Percentiles rank a stretch among this genome's conserved stretches.
These are phyloP conservation scores for Eutrigla gurnardus DNA, from an alignment of 2,797 vertebrate genomes.

Conservation along the genomic window DNA sequence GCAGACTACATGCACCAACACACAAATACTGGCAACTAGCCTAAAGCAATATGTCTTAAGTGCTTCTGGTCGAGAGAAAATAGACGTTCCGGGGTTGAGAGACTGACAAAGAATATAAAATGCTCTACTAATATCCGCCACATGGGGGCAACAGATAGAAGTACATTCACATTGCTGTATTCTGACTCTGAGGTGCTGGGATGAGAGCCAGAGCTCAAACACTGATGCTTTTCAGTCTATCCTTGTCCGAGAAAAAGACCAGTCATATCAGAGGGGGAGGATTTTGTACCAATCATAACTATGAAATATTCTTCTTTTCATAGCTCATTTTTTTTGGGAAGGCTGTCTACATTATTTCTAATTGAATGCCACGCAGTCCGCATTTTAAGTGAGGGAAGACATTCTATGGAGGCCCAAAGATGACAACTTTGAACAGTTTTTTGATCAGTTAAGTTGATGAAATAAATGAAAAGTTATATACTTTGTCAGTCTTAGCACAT, in stretches of 20 bases:
- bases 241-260: constrained; percentile 38
- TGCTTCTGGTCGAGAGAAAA: constrained; percentile 36
- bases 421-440: not conserved
- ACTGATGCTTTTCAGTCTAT: constrained; percentile 67
- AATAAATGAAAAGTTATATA: not conserved
- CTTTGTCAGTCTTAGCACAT: not conserved
- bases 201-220: constrained; percentile 59
- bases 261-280: constrained; percentile 45
- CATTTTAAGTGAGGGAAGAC: constrained; percentile 3
- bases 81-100: constrained; percentile 21
- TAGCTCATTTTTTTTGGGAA: constrained; percentile 14
- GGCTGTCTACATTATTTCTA: constrained; percentile 17
- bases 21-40: constrained; percentile 47
- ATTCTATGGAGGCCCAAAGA: not conserved
- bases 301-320: constrained; percentile 13
- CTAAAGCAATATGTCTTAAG: constrained; percentile 41
- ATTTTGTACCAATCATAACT: constrained; percentile 36
- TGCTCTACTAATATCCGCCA: constrained; percentile 59
- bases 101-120: constrained; percentile 25
- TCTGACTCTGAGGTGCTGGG: constrained; percentile 36
- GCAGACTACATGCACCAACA: constrained; percentile 20
- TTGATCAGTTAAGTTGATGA: not conserved
- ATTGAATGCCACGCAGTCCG: constrained; percentile 20
- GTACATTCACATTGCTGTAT: constrained; percentile 39
- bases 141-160: constrained; percentile 79